phyloP scores from a whole-genome alignment of 2,888 invertebrate species.

The Selenia dentaria region DNA sequence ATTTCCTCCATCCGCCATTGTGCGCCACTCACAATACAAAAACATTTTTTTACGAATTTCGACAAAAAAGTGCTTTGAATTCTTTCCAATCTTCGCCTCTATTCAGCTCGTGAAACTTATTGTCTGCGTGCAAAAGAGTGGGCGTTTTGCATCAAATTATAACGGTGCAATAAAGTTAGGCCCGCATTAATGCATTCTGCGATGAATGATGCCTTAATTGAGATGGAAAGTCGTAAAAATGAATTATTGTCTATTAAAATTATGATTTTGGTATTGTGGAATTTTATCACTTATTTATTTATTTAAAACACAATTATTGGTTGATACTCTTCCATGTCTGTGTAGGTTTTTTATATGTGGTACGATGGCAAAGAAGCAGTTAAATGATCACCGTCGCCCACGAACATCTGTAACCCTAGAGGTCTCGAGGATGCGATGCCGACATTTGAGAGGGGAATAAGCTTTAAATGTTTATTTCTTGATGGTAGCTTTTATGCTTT shows the following conservation, averaged over 20 bases:
- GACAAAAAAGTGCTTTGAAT: conserved; percentile 81
- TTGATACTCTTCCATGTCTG: too few relatives aligned
- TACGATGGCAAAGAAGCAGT: too few relatives aligned
- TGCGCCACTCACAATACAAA: conserved; percentile 82
- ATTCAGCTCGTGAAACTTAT: conserved; percentile 76
- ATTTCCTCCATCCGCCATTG: conserved; percentile 81
- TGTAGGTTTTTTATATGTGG: too few relatives aligned
- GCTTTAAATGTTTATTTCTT: too few relatives aligned
- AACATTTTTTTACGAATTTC: conserved; percentile 81
- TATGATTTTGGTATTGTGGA: too few relatives aligned
- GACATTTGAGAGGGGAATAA: too few relatives aligned
- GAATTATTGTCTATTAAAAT: neutral
- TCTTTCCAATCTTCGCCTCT: conserved; percentile 81
- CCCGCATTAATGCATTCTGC: conserved; percentile 9
- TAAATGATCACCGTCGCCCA: too few relatives aligned
- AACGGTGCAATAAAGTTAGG: conserved; percentile 48
- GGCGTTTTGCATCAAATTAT: conserved; percentile 43
- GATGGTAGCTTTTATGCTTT: too few relatives aligned
- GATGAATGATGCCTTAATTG: conserved; percentile 28
- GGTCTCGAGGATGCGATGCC: too few relatives aligned
- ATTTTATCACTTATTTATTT: too few relatives aligned
- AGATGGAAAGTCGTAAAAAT: neutral
- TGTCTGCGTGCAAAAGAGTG: conserved; percentile 67
- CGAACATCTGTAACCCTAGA: too few relatives aligned
- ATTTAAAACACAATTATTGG: too few relatives aligned